Conservation (phyloP, 2,113 vertebrate genomes). For the Myotis lucifugus region DNA sequence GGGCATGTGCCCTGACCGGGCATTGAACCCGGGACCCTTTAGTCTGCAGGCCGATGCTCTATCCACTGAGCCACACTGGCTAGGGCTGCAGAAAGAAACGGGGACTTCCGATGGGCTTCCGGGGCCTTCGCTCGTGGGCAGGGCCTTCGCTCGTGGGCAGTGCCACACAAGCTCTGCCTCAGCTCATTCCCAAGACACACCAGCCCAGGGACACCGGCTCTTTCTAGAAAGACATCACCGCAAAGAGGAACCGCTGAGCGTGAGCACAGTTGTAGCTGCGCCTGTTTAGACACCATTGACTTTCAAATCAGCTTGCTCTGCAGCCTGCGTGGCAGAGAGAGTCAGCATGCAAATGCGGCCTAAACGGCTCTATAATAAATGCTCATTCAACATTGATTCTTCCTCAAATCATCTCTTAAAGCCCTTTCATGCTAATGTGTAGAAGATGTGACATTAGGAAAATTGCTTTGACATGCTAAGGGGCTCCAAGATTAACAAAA, state of each 20-base stretch:
- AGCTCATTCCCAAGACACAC: constrained; percentile 80
- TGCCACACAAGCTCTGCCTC: constrained; percentile 68
- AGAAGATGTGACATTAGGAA: constrained; percentile 99
- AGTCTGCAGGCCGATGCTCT: too few relatives aligned
- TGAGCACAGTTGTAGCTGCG: constrained; percentile 81
- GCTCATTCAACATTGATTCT: constrained; percentile 92
- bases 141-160: not conserved
- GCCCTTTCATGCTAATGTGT: constrained; percentile 98
- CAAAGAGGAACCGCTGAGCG: constrained; percentile 78
- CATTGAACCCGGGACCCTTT: too few relatives aligned
- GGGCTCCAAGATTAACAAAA: constrained; percentile 95
- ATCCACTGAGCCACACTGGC: too few relatives aligned
- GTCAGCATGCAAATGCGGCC: constrained; percentile 88
- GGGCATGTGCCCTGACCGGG: too few relatives aligned
- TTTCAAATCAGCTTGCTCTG: constrained; percentile 86
- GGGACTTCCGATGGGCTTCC: not conserved
- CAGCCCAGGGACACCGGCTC: constrained; percentile 80
- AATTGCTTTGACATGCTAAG: constrained; percentile 98
- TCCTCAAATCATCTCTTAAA: constrained; percentile 95
- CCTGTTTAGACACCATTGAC: constrained; percentile 84
- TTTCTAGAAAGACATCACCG: constrained; percentile 77
- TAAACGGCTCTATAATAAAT: constrained; percentile 89
- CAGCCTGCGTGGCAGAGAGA: constrained; percentile 81
- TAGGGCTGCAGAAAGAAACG: not conserved
- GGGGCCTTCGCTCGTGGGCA: not conserved